Base-by-base conservation (phyloP, 2,888 invertebrate genomes). In the Odontocerum albicorne region DNA sequence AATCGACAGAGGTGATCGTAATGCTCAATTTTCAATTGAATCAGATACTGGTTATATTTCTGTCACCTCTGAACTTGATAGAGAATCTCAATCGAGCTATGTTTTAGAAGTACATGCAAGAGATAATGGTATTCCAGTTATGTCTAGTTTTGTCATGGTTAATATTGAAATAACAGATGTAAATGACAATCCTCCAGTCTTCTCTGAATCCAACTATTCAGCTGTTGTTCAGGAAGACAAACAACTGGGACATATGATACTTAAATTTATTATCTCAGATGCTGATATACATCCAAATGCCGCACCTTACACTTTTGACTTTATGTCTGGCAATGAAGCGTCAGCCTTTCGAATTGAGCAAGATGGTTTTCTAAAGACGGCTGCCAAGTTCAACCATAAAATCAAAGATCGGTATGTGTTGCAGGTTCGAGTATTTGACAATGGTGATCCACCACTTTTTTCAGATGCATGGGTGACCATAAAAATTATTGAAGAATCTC, bases 171-270 rank as follows among this genome's bases (percentile, higher is more conserved):
- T 96, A 54, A 75, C 87, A 1, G 96, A 97, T 71, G 88, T 90
- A 0, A 97, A 97, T 72, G 96, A 97, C 70, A 96, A 95, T 72
- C 85, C 93, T 16, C 96, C 96, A 3, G 63, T 86, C 21, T 94
- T 95, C 72, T 83, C 87, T 0, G 84, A 85, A 64, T 71, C 76
- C 6, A 91, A 93, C 69, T 93, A 94, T 68, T 85, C 88, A 13
- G 84, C 88, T 1, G 83, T 92, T 40, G 86, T 96, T 17, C 85
- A 92, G 77, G 97, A 97, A 73, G 94, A 95, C 68, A 88, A 90
- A 65, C 84, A 88, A 3, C 78, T 93, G 17, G 96, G 95, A 0
- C 86, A 88, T 68, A 79, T 85, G 2, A 81, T 98, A 33, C 75
- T 94, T 1, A 85, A 87, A 66, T 88, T 98, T 64, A 78, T 81